These are phyloP conservation scores for Metopolophium dirhodum DNA, from an alignment of 1,140 invertebrate genomes.

Conservation along the genomic window DNA sequence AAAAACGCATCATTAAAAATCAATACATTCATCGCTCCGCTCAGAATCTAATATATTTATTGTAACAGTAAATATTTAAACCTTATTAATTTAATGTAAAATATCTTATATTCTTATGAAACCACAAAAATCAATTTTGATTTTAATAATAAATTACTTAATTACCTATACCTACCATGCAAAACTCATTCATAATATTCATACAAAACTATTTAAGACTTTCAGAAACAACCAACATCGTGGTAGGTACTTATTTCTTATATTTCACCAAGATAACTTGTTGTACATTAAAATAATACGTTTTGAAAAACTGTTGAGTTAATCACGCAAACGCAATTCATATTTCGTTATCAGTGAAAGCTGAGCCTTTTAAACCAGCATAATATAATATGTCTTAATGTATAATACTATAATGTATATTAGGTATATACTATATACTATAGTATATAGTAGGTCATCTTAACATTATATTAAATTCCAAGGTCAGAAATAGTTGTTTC, in stretches of 20 bases:
- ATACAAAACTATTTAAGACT: not conserved
- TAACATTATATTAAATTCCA: not conserved
- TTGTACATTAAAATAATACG: not conserved
- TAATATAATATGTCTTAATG: not conserved
- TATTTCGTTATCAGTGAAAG: not conserved
- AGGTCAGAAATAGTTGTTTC: constrained; percentile 30
- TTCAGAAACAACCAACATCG: not conserved
- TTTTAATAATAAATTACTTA: too few relatives aligned
- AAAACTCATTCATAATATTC: too few relatives aligned
- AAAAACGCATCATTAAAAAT: too few relatives aligned
- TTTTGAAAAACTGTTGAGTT: not conserved
- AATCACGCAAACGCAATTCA: not conserved
- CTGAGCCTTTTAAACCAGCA: not conserved
- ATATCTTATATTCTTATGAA: not conserved
- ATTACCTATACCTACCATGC: too few relatives aligned
- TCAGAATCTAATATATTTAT: not conserved
- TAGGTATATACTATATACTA: not conserved
- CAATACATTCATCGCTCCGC: too few relatives aligned
- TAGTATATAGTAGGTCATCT: not conserved
- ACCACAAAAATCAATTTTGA: too few relatives aligned
- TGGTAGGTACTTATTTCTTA: not conserved
- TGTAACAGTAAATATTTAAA: not conserved
- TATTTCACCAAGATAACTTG: not conserved
- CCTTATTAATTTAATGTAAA: not conserved
- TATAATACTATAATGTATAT: not conserved